Evolutionary conservation across 2,797 vertebrate genomes (phyloP).

Genomic region (Oreortyx pictus): DNA sequence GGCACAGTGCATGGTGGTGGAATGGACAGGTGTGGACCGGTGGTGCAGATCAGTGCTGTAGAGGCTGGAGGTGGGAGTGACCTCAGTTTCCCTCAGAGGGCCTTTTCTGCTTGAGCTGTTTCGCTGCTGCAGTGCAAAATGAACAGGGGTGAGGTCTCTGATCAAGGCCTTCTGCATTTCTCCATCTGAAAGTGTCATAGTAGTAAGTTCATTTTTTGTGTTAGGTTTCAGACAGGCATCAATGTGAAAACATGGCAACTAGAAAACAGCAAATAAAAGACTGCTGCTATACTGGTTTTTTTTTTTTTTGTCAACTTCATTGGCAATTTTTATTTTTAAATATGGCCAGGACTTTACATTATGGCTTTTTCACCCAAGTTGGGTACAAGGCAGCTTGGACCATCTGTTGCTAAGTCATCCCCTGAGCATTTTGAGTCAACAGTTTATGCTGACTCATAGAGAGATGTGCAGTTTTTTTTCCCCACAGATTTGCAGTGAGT

Average conservation of each 20-base stretch:
- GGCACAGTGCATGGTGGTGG: not conserved
- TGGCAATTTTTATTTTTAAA: not conserved
- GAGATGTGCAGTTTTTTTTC: not conserved
- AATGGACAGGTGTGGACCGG: not conserved
- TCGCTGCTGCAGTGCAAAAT: not conserved
- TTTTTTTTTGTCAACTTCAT: not conserved
- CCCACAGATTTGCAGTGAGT: not conserved
- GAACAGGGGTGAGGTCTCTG: not conserved
- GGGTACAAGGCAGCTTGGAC: not conserved
- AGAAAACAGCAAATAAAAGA: slow-evolving; percentile 21
- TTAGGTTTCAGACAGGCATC: not conserved
- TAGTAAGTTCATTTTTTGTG: slow-evolving; percentile 5
- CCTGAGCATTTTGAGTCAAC: not conserved
- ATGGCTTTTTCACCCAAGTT: not conserved
- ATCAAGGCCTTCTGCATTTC: not conserved
- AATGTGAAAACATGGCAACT: not conserved
- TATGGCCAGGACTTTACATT: not conserved
- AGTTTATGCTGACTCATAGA: slow-evolving; percentile 1
- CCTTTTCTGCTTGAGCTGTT: not conserved
- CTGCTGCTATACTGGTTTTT: accelerated
- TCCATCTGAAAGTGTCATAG: not conserved
- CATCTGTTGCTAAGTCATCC: slow-evolving; percentile 4
- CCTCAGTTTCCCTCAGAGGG: not conserved
- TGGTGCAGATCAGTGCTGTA: not conserved
- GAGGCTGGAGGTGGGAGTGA: not conserved